Percentiles rank a stretch among this genome's conserved stretches.
phyloP scores from a whole-genome alignment of 2,888 invertebrate species.

The Marasmarcha lunaedactyla region DNA sequence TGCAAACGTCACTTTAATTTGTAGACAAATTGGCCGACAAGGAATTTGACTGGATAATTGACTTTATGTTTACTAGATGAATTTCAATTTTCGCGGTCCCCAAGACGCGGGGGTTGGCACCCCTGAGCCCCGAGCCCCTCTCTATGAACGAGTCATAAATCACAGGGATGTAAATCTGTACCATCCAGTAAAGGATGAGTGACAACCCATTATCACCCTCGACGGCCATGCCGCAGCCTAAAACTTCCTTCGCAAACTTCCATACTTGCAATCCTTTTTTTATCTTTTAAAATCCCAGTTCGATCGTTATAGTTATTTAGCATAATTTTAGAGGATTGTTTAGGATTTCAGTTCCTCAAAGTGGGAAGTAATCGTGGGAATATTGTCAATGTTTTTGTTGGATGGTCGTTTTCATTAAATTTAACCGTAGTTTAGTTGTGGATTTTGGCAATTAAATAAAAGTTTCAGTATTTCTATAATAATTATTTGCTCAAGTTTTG shows the following conservation, averaged over 20 bases:
- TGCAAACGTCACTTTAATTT: background rate
- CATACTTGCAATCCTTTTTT: constrained; percentile 25
- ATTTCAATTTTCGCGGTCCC: constrained; percentile 1
- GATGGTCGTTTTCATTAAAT: too few relatives aligned
- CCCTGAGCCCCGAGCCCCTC: constrained; percentile 47
- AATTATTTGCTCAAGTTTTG: too few relatives aligned
- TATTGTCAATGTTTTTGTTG: too few relatives aligned
- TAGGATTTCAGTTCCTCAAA: too few relatives aligned
- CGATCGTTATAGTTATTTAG: constrained; percentile 10
- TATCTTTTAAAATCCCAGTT: constrained; percentile 13
- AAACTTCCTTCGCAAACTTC: constrained; percentile 39
- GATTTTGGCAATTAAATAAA: too few relatives aligned
- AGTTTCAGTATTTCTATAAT: too few relatives aligned
- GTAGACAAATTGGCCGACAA: background rate
- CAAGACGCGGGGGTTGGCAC: constrained; percentile 11
- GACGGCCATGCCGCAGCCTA: constrained; percentile 35
- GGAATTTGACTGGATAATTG: background rate
- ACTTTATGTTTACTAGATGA: constrained; percentile 3
- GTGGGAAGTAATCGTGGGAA: too few relatives aligned
- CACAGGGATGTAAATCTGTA: constrained; percentile 67
- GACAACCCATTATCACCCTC: constrained; percentile 62
- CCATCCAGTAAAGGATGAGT: constrained; percentile 62
- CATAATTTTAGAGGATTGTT: background rate
- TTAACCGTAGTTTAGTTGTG: too few relatives aligned
- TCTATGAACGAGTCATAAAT: constrained; percentile 68